Percentiles rank a stretch among this genome's conserved stretches.
Conservation (phyloP, 2,113 vertebrate genomes). For the Callopanchax toddi region DNA sequence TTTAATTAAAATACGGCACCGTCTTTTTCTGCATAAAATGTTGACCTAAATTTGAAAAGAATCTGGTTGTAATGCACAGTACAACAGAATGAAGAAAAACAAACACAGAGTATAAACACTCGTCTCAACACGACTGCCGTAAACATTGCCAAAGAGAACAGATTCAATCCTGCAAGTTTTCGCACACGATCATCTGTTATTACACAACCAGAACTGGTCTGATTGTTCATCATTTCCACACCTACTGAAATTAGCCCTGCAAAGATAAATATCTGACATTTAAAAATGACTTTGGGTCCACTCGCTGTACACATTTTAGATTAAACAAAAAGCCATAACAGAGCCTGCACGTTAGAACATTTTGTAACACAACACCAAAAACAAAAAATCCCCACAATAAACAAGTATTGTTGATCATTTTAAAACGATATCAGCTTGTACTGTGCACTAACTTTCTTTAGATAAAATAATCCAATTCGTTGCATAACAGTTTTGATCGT, state of each 20-base stretch:
- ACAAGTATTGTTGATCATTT: neutral
- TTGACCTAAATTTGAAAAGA: too few species aligned
- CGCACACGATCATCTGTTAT: conserved; percentile 8
- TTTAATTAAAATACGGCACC: too few species aligned
- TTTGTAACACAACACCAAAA: neutral
- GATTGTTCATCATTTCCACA: conserved; percentile 26
- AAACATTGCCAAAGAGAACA: conserved; percentile 21
- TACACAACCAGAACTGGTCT: conserved; percentile 41
- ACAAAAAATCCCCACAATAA: neutral
- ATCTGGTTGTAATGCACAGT: neutral
- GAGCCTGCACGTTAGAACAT: neutral
- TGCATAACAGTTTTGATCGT: neutral
- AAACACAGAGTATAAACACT: conserved; percentile 20
- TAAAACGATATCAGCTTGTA: neutral
- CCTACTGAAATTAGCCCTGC: conserved; percentile 21
- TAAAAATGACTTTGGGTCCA: conserved; percentile 43
- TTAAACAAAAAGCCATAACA: conserved; percentile 3
- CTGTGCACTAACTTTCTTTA: neutral
- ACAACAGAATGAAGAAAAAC: conserved; percentile 3
- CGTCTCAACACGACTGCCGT: conserved; percentile 15
- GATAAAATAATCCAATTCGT: neutral
- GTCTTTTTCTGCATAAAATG: too few species aligned
- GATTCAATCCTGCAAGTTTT: conserved; percentile 13
- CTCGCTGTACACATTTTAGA: conserved; percentile 9
- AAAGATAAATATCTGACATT: conserved; percentile 42